Evolutionary conservation across 2,888 invertebrate genomes (phyloP), one percentile per base, ranked within the genome.

Genomic region (Rhabditophanes sp.): DNA sequence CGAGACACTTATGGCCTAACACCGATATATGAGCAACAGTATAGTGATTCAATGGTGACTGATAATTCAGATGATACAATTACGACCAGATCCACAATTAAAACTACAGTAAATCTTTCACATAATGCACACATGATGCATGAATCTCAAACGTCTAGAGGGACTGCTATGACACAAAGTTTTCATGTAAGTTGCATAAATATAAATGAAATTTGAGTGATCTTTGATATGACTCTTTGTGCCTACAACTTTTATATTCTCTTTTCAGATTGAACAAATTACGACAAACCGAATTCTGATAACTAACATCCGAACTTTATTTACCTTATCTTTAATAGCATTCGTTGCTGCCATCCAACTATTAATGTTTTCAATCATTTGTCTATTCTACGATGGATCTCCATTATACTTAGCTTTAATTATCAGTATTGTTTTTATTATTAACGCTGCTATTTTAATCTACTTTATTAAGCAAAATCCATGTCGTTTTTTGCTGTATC

Each of bases 351-450:
- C 59, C 5, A 34, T 61, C 20, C 57, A 62, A 40, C 33, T 61
- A 40, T 49, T 58, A 35, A 53, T 61, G 26, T 59, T 61, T 33
- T 40, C 56, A 23, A 38, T 51, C 18, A 53, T 61, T 11, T 53
- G 53, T 25, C 35, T 57, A 9, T 60, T 61, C 44, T 62, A 52
- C 41, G 59, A 60, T 32, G 62, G 57, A 19, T 45, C 53, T 31
- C 59, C 59, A 2, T 49, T 48, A 33, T 51, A 42, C 24, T 33
- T 54, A 19, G 42, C 48, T 2, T 22, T 52, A 1, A 26, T 53
- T 9, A 30, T 48, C 14, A 41, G 46, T 22, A 15, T 42, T 15
- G 25, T 56, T 12, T 50, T 64, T 33, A 33, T 64, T 25, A 16
- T 47, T 20, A 58, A 63, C 35, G 42, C 53, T 19, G 6, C 44